These are phyloP conservation scores for Graphium colonna DNA, from an alignment of 2,888 invertebrate genomes.

Conservation along the genomic window DNA sequence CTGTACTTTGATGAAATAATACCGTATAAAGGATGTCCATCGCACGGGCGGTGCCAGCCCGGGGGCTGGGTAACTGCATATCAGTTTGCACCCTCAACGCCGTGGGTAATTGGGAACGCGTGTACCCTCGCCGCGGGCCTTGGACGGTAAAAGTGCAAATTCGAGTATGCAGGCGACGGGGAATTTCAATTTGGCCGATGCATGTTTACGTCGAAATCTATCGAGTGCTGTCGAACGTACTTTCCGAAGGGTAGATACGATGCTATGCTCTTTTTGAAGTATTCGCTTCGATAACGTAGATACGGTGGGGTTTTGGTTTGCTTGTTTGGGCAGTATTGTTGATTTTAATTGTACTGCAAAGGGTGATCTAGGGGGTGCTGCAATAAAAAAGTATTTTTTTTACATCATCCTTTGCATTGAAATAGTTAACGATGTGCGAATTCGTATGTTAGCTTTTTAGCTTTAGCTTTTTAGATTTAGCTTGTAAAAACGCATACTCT, in stretches of 20 bases:
- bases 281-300: conserved; percentile 16
- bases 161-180: conserved; percentile 10
- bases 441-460: too few relatives aligned
- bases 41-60: conserved; percentile 8
- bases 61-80: conserved; percentile 36
- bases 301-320: neutral
- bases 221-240: conserved; percentile 10
- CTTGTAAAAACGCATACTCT: too few relatives aligned
- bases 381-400: too few relatives aligned
- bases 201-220: conserved; percentile 15
- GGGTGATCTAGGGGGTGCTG: too few relatives aligned
- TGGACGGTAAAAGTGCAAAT: conserved; percentile 21
- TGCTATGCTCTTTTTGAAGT: conserved; percentile 1
- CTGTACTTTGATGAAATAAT: too few relatives aligned
- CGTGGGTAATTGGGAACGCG: conserved; percentile 56
- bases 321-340: neutral
- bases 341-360: neutral
- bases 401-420: too few relatives aligned
- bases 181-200: conserved; percentile 19
- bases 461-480: too few relatives aligned
- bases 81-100: conserved; percentile 42
- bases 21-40: too few relatives aligned
- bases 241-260: neutral
- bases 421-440: too few relatives aligned
- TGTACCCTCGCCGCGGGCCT: conserved; percentile 34